Evolutionary conservation across 2,888 invertebrate species (phyloP), one percentile per base, ranked within the genome.

Genomic region (Netelia inedita): DNA sequence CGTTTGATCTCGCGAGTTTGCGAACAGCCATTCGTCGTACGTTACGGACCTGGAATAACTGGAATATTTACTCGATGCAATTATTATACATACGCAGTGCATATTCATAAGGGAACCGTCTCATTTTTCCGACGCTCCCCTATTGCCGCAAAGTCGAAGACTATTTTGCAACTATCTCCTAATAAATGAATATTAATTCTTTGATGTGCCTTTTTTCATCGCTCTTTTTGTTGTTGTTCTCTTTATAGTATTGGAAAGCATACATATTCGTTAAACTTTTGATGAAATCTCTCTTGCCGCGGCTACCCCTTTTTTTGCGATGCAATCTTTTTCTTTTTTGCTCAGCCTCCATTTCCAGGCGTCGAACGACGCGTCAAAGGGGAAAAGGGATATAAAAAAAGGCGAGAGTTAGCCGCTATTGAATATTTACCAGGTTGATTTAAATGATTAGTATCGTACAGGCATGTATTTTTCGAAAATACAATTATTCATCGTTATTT

Each of bases 221-320:
- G 5, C 5, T 28, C 2, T 23, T 28, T 28, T 28, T 28, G 3
- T 28, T 28, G 28, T 28, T 28, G 28, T 28, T 28, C 28, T 28
- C 28, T 28, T 28, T 28, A 28, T 28, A 28, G 46, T n/a, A 23
- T 16, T 19, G 35, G 35, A 59, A 78, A 61, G 61, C 61, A 78
- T 69, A 35, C 46, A 61, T 69, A 78, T 78, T 78, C 69, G 78
- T 35, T 16, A 69, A 78, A 71, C 19, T 35, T 61, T 78, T 46
- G 6, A 28, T 78, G 11, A 57, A 68, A 16, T 59, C 41, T 14
- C 57, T 41, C 35, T n/a, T 21, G 55, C 76, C n/a, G 28, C 65
- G 65, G 35, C 57, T 46, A 14, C 28, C 28, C 28, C 5, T 28
- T 28, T 28, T 28, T 28, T 28, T 28, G 28, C 28, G 3, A 28